Evolutionary conservation across 2,797 vertebrate species (phyloP).

Genomic region (Mus caroli): DNA sequence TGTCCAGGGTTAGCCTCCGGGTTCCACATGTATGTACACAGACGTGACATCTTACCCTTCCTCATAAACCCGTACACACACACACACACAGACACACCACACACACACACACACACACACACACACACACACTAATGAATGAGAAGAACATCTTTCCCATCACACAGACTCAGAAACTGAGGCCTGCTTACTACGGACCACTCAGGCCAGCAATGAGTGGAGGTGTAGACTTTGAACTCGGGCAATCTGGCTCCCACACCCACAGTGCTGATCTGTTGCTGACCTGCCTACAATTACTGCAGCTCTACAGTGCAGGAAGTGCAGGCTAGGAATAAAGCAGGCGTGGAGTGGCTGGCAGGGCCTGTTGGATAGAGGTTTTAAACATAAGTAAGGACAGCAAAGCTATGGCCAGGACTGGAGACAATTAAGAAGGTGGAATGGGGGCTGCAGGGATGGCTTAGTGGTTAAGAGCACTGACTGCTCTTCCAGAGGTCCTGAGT

Average conservation of each 20-base stretch:
- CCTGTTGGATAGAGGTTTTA: not conserved
- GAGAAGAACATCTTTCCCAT: not conserved
- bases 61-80: not conserved
- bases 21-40: not conserved
- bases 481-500: not conserved
- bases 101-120: not conserved
- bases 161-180: not conserved
- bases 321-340: not conserved
- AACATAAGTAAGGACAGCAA: slow-evolving; percentile 1
- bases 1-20: not conserved
- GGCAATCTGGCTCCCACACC: not conserved
- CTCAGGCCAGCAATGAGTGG: not conserved
- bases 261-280: not conserved
- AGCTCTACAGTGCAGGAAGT: not conserved
- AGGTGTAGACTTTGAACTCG: slow-evolving; percentile 1
- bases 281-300: not conserved
- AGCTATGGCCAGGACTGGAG: not conserved
- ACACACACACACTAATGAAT: not conserved
- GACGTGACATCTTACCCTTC: not conserved
- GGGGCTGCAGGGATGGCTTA: not conserved
- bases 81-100: not conserved
- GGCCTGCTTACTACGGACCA: not conserved
- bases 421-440: not conserved
- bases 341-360: not conserved
- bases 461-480: too few species aligned